Evolutionary conservation across 2,888 invertebrate genomes (phyloP).

Genomic region (Ditylenchus weischeri): DNA sequence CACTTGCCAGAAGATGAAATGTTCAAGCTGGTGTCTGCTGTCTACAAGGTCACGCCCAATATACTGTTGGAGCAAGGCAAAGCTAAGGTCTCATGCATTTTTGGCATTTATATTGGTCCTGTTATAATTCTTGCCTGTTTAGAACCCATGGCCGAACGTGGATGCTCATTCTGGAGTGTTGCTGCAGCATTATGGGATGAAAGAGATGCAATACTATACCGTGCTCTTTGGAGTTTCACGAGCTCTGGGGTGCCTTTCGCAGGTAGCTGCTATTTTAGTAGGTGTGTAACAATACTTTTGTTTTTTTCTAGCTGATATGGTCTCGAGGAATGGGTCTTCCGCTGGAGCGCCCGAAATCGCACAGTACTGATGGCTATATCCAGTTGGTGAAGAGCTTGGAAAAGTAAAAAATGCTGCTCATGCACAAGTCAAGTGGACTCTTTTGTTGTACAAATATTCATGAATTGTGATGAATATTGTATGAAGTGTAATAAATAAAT

Average conservation of each 20-base stretch:
- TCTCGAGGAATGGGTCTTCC: constrained; percentile 80
- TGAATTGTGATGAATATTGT: too few species aligned
- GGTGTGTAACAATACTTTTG: too few species aligned
- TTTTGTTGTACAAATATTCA: too few species aligned
- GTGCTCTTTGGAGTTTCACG: constrained; percentile 81
- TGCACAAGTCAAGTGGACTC: too few species aligned
- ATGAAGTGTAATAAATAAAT: too few species aligned
- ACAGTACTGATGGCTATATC: constrained; percentile 72
- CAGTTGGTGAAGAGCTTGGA: constrained; percentile 22
- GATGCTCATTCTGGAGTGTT: constrained; percentile 93
- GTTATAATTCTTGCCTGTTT: too few species aligned
- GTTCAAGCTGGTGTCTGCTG: constrained; percentile 72
- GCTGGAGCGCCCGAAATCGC: constrained; percentile 80
- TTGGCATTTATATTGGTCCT: too few species aligned
- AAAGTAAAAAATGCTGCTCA: too few species aligned
- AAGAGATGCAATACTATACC: constrained; percentile 88
- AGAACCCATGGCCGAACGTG: constrained; percentile 95
- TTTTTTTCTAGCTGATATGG: constrained; percentile 73
- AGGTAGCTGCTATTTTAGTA: too few species aligned
- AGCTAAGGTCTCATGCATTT: constrained; percentile 66
- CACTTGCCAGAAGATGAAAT: constrained; percentile 79
- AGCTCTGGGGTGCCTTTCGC: constrained; percentile 76
- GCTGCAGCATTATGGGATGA: constrained; percentile 83
- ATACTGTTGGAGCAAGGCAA: constrained; percentile 81
- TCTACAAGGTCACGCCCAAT: constrained; percentile 88